A percentile compares a stretch with the other conserved stretches of the same genome.
Conservation (phyloP, 2,113 vertebrate genomes). For the Erpornis zantholeuca region DNA sequence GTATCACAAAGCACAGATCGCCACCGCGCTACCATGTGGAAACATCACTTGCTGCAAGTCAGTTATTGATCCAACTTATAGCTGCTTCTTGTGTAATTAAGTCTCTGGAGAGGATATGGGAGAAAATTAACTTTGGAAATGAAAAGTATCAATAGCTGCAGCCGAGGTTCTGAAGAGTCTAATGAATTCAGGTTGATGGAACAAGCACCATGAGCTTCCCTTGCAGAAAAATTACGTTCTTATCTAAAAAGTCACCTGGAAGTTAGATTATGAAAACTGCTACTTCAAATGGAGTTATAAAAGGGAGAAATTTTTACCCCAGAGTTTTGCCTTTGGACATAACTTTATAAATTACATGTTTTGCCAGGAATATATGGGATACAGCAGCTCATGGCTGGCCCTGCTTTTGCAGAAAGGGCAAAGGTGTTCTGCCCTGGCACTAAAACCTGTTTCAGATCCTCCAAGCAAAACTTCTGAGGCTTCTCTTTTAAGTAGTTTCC, state of each 20-base stretch:
- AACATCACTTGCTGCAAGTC: not conserved
- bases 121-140: not conserved
- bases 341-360: not conserved
- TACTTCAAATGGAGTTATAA: not conserved
- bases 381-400: not conserved
- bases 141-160: not conserved
- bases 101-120: not conserved
- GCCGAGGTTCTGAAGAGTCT: not conserved
- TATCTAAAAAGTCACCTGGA: not conserved
- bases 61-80: not conserved
- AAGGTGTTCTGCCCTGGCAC: not conserved
- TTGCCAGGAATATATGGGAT: not conserved
- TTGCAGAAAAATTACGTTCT: not conserved
- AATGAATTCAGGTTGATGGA: not conserved
- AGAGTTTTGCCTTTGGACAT: not conserved
- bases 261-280: not conserved
- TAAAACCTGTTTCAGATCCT: not conserved
- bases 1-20: not conserved
- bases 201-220: not conserved
- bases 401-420: not conserved
- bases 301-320: not conserved
- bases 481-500: not conserved
- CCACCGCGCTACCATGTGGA: accelerated
- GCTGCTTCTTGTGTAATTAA: not conserved
- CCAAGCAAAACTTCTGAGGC: not conserved